Conservation (phyloP, 1,140 invertebrate species). For the Polypedilum pembai region DNA sequence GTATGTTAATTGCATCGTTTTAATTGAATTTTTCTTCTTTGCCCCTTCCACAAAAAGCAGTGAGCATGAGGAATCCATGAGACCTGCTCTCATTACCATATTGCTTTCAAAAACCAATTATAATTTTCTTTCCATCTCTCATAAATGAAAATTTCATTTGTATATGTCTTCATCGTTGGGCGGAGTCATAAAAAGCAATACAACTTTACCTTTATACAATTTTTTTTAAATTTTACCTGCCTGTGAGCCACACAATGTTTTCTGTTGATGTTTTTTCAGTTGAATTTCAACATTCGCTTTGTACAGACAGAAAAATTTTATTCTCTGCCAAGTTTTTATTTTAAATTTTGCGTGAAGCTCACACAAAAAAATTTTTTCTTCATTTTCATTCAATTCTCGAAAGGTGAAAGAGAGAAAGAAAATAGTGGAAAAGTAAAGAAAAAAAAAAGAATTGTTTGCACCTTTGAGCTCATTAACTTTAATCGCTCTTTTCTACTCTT, state of each 20-base stretch:
- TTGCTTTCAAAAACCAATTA: not conserved
- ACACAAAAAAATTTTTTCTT: not conserved
- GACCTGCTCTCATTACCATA: not conserved
- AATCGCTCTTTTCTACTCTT: no score
- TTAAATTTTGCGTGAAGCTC: not conserved
- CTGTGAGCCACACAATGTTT: not conserved
- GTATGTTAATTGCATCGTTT: conserved; percentile 12
- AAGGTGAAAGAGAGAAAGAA: not conserved
- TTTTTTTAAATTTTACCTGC: no score
- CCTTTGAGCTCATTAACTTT: no score
- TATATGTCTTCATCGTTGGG: no score
- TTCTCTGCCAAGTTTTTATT: not conserved
- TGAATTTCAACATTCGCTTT: conserved; percentile 4
- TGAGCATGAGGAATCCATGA: no score
- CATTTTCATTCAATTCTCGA: not conserved
- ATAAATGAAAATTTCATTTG: no score
- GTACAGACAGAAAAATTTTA: conserved; percentile 11
- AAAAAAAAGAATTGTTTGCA: not conserved
- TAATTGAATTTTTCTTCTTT: conserved; percentile 19
- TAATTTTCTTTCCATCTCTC: not conserved
- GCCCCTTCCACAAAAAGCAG: not conserved
- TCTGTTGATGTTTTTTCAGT: not conserved
- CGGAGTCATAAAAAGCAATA: no score
- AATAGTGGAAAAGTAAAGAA: not conserved
- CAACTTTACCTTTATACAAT: no score